Conservation (phyloP, 2,888 invertebrate genomes). For the Athrips mouffetella region DNA sequence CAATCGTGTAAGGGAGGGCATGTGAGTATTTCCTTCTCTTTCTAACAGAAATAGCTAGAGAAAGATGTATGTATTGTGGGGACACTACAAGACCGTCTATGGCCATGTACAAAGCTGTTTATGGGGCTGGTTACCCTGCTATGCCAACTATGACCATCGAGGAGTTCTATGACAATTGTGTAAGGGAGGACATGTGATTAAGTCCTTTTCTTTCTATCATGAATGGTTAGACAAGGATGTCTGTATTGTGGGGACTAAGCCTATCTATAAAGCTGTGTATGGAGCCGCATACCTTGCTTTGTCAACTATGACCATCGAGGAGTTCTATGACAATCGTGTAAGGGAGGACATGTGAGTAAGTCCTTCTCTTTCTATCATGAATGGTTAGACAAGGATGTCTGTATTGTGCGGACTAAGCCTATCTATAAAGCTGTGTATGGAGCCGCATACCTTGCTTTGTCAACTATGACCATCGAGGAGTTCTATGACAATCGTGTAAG, state of each 20-base stretch:
- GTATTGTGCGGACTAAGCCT: no score
- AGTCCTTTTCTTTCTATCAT: background rate
- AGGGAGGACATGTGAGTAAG: slow-evolving; percentile 83
- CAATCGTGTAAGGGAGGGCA: slow-evolving; percentile 86
- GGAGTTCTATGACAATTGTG: slow-evolving; percentile 95
- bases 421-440: slow-evolving; percentile 96
- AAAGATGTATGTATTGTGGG: no score
- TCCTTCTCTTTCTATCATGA: no score
- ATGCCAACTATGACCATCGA: slow-evolving; percentile 94
- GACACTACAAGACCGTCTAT: no score
- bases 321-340: slow-evolving; percentile 94
- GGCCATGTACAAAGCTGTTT: slow-evolving; percentile 93
- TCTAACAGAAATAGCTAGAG: no score
- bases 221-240: no score
- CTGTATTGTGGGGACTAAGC: no score
- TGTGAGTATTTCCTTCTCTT: slow-evolving; percentile 66
- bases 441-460: slow-evolving; percentile 95
- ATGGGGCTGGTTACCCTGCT: slow-evolving; percentile 96
- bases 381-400: no score
- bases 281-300: slow-evolving; percentile 97
- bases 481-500: slow-evolving; percentile 93
- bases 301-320: slow-evolving; percentile 94
- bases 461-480: slow-evolving; percentile 95
- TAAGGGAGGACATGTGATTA: slow-evolving; percentile 84
- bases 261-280: slow-evolving; percentile 92